Evolutionary conservation across 2,888 invertebrate genomes (phyloP).

Genomic region (Amblyjoppa fuscipennis): DNA sequence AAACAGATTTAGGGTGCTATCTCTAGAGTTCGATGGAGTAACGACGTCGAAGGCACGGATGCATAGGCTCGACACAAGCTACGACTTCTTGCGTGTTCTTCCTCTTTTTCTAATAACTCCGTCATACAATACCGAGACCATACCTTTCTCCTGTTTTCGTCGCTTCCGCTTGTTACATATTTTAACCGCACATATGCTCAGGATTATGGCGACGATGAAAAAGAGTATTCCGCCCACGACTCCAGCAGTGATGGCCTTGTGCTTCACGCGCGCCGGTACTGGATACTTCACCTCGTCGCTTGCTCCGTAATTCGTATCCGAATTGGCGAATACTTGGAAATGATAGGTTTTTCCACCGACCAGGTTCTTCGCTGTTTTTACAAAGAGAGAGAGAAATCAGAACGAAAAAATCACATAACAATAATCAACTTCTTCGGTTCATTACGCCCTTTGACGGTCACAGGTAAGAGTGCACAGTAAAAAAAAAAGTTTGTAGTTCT

Average conservation of each 20-base stretch:
- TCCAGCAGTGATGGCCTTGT: constrained; percentile 98
- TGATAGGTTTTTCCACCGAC: constrained; percentile 96
- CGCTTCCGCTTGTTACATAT: constrained; percentile 99
- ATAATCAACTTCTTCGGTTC: too few relatives aligned
- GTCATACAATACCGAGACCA: constrained; percentile 37
- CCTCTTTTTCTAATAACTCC: constrained; percentile 12
- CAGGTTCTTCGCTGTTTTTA: constrained; percentile 92
- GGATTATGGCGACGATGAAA: constrained; percentile 98
- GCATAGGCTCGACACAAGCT: constrained; percentile 71
- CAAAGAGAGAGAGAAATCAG: not conserved
- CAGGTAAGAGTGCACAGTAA: too few relatives aligned
- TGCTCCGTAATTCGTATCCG: constrained; percentile 93
- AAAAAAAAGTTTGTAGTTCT: too few relatives aligned
- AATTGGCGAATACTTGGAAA: constrained; percentile 96
- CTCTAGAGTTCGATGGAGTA: constrained; percentile 19
- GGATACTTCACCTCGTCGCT: constrained; percentile 96
- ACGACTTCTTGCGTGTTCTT: constrained; percentile 28
- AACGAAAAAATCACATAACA: not conserved
- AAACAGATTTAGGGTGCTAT: not conserved
- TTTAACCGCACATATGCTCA: constrained; percentile 98
- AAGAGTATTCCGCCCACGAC: constrained; percentile 98
- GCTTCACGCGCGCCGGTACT: constrained; percentile 96
- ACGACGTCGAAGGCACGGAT: constrained; percentile 74
- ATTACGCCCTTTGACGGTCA: too few relatives aligned
- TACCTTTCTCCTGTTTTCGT: constrained; percentile 99